Base-by-base conservation (phyloP, 2,797 vertebrate species). In the Cynopterus sphinx region DNA sequence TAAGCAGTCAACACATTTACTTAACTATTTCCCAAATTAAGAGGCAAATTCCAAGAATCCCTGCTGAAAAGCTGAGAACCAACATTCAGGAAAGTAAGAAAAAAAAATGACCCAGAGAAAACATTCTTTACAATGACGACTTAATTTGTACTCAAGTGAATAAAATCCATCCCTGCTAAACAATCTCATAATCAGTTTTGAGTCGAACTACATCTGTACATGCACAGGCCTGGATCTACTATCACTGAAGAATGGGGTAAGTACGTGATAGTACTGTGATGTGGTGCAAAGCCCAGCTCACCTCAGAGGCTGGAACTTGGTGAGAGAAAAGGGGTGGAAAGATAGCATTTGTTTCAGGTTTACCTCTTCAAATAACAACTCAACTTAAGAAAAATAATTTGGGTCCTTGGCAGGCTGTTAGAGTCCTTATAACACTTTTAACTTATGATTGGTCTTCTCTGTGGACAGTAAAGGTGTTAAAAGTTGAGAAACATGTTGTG, bases 21-120 rank as follows among this genome's bases (percentile, higher is more conserved):
- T 71, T 88, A 77, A 83, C 41, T 51, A 53, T 74, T 78, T 93
- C 83, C 17, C 53, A n/a, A 74, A 84, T 77, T 88, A 39, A 91
- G 57, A 94, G 51, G 57, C 26, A 93, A 86, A 90, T 82, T 82
- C 31, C 24, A 95, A 94, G 63, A 83, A 67, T 86, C 46, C 91
- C 24, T 74, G 68, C 22, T 79, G 53, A 89, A 63, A 93, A 31
- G 33, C 53, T 71, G 41, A 87, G 77, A 95, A 67, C 43, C 19
- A 85, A 41, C 28, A 74, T 61, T 91, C 49, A 71, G 57, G 55
- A 61, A 96, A 90, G 57, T 65, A 21, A 39, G 36, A 59, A 15
- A 73, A 73, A 83, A n/a, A 85, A 51, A 49, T 3, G 22, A 55
- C 41, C 71, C 31, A 79, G 33, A 89, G 51, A 83, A 73, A 92